Conservation (phyloP, 1,140 invertebrate species). For the Zaprionus inermis region DNA sequence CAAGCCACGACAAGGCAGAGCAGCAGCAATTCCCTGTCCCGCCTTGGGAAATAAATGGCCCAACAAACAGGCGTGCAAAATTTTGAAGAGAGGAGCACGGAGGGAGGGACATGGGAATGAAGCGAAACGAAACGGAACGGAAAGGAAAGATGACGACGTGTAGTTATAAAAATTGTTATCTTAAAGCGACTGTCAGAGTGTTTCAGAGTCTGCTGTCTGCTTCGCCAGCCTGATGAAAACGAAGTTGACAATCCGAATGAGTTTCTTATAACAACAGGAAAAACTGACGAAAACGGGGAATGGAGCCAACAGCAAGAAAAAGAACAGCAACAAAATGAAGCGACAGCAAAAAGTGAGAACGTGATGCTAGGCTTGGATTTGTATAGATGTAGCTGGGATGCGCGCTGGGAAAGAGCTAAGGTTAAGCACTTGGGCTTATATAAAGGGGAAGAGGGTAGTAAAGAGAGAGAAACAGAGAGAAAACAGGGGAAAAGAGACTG, state of each 20-base stretch:
- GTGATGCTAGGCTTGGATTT: slow-evolving; percentile 43
- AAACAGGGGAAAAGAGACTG: neutral
- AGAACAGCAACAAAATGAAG: slow-evolving; percentile 53
- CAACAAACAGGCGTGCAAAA: slow-evolving; percentile 64
- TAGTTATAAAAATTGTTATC: slow-evolving; percentile 79
- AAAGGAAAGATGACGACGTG: slow-evolving; percentile 60
- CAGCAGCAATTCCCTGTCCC: neutral
- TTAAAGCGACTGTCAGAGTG: slow-evolving; percentile 72
- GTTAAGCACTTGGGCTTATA: slow-evolving; percentile 61
- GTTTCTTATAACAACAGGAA: slow-evolving; percentile 77
- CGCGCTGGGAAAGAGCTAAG: slow-evolving; percentile 46
- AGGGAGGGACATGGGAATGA: neutral
- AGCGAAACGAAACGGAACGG: neutral
- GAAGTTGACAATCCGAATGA: slow-evolving; percentile 81
- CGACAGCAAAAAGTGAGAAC: slow-evolving; percentile 51
- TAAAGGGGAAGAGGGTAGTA: neutral
- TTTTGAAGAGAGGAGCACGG: slow-evolving; percentile 15
- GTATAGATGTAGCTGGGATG: slow-evolving; percentile 10
- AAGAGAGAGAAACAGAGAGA: neutral
- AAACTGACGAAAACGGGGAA: slow-evolving; percentile 42
- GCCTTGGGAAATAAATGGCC: slow-evolving; percentile 62
- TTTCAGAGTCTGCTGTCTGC: slow-evolving; percentile 36
- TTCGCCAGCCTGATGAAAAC: slow-evolving; percentile 74
- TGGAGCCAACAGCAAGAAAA: slow-evolving; percentile 30
- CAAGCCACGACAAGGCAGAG: slow-evolving; percentile 45